phyloP scores from a whole-genome alignment of 2,888 invertebrate species.

The Eupithecia vulgata region DNA sequence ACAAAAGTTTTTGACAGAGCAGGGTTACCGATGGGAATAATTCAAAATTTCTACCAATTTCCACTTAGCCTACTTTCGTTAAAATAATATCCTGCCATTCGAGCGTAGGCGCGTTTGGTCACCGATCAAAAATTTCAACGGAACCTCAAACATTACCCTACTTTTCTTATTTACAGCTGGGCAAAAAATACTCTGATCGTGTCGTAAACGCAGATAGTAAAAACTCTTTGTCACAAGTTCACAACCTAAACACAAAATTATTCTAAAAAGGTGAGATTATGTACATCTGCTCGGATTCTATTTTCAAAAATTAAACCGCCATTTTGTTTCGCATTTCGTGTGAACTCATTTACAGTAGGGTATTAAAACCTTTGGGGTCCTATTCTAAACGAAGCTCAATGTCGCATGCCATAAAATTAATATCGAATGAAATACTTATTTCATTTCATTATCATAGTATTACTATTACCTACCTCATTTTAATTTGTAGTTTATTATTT shows the following conservation, averaged over 20 bases:
- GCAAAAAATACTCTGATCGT: not conserved
- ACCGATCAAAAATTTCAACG: not conserved
- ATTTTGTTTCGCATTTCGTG: conserved; percentile 28
- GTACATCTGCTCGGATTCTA: conserved; percentile 11
- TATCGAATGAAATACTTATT: not conserved
- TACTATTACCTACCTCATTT: no score
- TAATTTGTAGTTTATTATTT: no score
- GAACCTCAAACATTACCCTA: not conserved
- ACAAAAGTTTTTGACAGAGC: no score
- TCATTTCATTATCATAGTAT: no score
- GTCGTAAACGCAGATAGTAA: not conserved
- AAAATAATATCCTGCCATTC: not conserved
- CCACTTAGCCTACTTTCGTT: no score
- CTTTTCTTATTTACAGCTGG: not conserved
- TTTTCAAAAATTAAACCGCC: conserved; percentile 21
- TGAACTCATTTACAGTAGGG: conserved; percentile 25
- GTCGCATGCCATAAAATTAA: not conserved
- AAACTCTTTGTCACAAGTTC: not conserved
- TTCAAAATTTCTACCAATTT: no score
- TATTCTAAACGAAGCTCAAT: not conserved
- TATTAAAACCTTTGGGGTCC: not conserved
- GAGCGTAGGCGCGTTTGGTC: not conserved
- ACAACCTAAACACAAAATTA: conserved; percentile 15
- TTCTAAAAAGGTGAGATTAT: conserved; percentile 24
- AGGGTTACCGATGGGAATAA: no score